Conservation (phyloP, 2,113 vertebrate genomes). For the Ptychochromis oligacanthus region DNA sequence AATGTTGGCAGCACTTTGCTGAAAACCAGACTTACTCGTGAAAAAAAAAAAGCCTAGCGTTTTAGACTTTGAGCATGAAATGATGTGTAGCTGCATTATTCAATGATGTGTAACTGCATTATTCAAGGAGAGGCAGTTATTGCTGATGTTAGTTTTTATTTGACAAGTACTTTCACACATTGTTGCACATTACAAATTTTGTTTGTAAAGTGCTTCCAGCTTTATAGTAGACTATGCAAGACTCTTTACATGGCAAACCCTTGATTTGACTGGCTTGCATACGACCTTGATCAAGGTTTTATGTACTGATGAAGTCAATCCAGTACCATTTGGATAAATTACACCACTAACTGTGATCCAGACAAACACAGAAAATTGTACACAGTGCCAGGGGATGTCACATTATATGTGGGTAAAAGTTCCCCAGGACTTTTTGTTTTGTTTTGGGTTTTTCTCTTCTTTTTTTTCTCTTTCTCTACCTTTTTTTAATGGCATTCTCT, state of each 20-base stretch:
- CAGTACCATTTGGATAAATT: neutral
- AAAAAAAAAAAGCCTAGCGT: too few species aligned
- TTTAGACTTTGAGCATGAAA: too few species aligned
- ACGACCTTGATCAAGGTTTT: neutral
- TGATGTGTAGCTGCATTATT: too few species aligned
- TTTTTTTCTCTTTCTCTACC: neutral
- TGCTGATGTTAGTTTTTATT: too few species aligned
- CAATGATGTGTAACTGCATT: neutral
- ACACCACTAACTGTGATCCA: neutral
- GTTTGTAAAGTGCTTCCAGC: neutral
- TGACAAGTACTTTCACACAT: too few species aligned
- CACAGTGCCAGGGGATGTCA: too few species aligned
- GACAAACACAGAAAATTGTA: neutral
- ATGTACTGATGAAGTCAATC: neutral
- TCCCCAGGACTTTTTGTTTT: neutral
- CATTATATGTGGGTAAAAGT: too few species aligned
- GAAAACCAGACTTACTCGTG: neutral
- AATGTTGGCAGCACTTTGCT: neutral
- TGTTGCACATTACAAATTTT: neutral
- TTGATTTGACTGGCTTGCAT: too few species aligned
- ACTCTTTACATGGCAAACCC: neutral
- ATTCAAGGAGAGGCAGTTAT: too few species aligned
- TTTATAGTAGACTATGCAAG: neutral
- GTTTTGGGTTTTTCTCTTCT: neutral
- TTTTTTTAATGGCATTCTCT: neutral